Base-by-base conservation (phyloP, 2,113 vertebrate species). In the Spizaetus ornatus region DNA sequence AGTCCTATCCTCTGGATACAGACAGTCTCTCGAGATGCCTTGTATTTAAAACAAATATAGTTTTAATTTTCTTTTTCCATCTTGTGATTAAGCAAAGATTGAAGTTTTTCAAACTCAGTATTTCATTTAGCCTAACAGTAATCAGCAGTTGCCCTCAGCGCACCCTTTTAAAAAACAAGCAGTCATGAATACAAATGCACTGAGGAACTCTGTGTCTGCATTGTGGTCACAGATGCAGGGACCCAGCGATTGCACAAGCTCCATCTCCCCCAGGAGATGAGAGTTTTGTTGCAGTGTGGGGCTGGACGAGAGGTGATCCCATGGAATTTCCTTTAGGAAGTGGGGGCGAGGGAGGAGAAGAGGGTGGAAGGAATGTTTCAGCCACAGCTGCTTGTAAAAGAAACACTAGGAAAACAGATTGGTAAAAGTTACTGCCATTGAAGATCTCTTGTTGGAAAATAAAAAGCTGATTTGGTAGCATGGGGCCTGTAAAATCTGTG, bases 261-360 rank as follows among this genome's bases (percentile, higher is more conserved):
- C 62, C 19, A 23, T 63, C 61, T 94, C 89, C 36, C 78, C 26
- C 27, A 27, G 88, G 95, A 89, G 73, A 72, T 82, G 74, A 93
- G 90, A 36, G 40, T 72, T 96, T 36, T 72, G 48, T 72, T 96
- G 92, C 71, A 92, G 48, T 15, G 20, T 87, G 84, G 52, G 82
- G 94, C 95, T 47, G 3, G 78, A 95, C 84, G 72, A 91, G 94
- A 93, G 87, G 88, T 92, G 91, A 97, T 96, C 90, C 96, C 96
- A 82, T 97, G 96, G 96, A 96, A 97, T 97, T 97, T 97, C 95
- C 96, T 96, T 86, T 65, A 97, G 96, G 96, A 97, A 97, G 96
- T 94, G 96, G 78, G 92, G 95, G 93, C 53, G 92, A 97, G 91
- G 86, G 89, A 95, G 86, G 88, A 92, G 90, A 86, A 78, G 73